Percentiles rank a stretch among this genome's conserved stretches.
Evolutionary conservation across 2,888 invertebrate genomes (phyloP).

Genomic region (Eilema sororculum): DNA sequence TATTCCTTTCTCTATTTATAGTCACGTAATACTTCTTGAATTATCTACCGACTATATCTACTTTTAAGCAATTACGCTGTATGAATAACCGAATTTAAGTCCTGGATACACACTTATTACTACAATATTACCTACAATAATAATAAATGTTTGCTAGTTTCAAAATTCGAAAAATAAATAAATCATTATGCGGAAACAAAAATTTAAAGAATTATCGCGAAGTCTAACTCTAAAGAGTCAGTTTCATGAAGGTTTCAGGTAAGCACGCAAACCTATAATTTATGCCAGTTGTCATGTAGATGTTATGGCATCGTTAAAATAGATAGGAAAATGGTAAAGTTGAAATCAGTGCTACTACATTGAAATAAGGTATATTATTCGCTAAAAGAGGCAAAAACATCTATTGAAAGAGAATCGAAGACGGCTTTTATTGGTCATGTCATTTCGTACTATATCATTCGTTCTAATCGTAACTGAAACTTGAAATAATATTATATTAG

Average conservation of each 20-base stretch:
- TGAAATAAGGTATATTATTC: neutral
- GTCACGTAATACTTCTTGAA: constrained; percentile 4
- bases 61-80: constrained; percentile 1
- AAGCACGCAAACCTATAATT: neutral
- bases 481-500: too few species aligned
- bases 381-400: neutral
- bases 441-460: too few species aligned
- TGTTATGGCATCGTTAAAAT: neutral
- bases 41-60: neutral
- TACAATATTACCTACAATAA: neutral
- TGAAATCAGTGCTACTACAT: neutral
- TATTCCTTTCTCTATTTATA: neutral
- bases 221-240: neutral
- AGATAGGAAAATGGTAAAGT: neutral
- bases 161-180: neutral
- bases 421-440: too few species aligned
- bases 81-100: neutral
- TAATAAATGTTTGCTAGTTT: neutral
- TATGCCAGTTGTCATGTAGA: neutral
- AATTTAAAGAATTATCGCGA: neutral
- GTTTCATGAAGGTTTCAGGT: neutral
- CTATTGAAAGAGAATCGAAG: too few species aligned
- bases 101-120: neutral
- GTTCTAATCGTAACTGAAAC: too few species aligned
- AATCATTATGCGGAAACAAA: neutral